A percentile compares a stretch with the other conserved stretches of the same genome.
Conservation (phyloP, 2,113 vertebrate genomes). For the Nannobrachium achirus region DNA sequence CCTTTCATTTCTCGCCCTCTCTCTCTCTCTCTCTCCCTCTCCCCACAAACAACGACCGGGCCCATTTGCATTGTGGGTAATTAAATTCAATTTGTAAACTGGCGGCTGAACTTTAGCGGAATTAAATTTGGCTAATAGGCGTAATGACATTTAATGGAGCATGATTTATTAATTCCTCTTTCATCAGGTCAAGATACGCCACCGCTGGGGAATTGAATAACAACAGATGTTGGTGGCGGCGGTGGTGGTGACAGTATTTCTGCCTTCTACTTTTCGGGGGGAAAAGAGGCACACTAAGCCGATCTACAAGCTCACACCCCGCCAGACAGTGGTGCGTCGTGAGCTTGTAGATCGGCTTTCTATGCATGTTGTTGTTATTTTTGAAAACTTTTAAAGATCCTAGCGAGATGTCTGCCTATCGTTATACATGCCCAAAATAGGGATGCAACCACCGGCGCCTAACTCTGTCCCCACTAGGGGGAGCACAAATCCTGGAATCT, state of each 20-base stretch:
- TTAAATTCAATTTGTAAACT: constrained; percentile 77
- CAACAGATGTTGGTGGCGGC: constrained; percentile 63
- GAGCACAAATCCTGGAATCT: too few species aligned
- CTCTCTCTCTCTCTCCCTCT: neutral
- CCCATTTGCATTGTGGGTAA: constrained; percentile 75
- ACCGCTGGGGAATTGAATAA: constrained; percentile 62
- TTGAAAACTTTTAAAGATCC: too few species aligned
- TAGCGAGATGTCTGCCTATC: too few species aligned
- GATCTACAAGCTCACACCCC: too few species aligned
- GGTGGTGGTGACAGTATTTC: constrained; percentile 36
- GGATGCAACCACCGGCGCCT: too few species aligned
- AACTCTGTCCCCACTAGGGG: too few species aligned
- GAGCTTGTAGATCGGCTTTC: too few species aligned
- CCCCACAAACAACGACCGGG: constrained; percentile 55
- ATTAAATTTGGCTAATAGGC: constrained; percentile 73
- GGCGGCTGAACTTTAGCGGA: constrained; percentile 71
- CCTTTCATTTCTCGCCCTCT: constrained; percentile 2
- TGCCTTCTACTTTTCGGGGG: too few species aligned
- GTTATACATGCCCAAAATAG: too few species aligned
- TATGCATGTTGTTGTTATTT: too few species aligned
- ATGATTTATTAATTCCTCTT: constrained; percentile 74
- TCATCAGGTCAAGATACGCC: constrained; percentile 69
- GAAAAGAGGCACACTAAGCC: too few species aligned
- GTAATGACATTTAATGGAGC: constrained; percentile 76
- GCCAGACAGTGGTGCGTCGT: too few species aligned